Base-by-base conservation (phyloP, 2,113 vertebrate genomes). In the Bubo bubo region DNA sequence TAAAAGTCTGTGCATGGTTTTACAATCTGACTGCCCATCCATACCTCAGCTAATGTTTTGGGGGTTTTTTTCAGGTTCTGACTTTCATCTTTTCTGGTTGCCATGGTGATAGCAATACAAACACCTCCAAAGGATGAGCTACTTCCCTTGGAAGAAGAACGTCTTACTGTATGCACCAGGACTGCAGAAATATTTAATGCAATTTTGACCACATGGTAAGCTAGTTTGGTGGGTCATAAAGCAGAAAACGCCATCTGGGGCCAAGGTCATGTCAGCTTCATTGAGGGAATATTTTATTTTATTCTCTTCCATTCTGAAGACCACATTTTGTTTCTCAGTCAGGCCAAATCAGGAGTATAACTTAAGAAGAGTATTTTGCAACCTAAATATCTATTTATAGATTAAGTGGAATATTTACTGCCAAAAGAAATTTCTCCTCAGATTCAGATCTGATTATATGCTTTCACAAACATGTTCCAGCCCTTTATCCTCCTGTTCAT, bases 31-130 rank as follows among this genome's bases (percentile, higher is more conserved):
- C 82, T 95, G 64, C 59, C 73, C 63, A 94, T 86, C 77, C 71
- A 32, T 60, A 62, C 71, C 67, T 79, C 60, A 72, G 41, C 58
- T 72, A 49, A 68, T 0, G 0, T 27, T 91, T 72, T 84, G 32
- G 50, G 16, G 14, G 59, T 90, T 92, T 81, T 74, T 64, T 85
- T 24, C 0, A 5, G 22, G 39, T 27, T 79, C 72, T 73, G 76
- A 73, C 71, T 96, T 95, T 94, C 90, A 96, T 93, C 95, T 97
- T 95, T 96, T 74, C 66, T 74, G 23, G 92, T 98, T 86, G 90
- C 95, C 17, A 1, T 94, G 92, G 91, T 82, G 91, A 97, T 23
- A 16, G 90, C 71, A 81, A 97, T 86, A 98, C 97, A 98, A 98
- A 98, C 86, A 97, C 67, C 86, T 95, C 93, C 47, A 35, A 96